A percentile compares a stretch with the other conserved stretches of the same genome.
These are phyloP conservation scores for Prietella phreatophila DNA, from an alignment of 2,113 vertebrate species.

Conservation along the genomic window DNA sequence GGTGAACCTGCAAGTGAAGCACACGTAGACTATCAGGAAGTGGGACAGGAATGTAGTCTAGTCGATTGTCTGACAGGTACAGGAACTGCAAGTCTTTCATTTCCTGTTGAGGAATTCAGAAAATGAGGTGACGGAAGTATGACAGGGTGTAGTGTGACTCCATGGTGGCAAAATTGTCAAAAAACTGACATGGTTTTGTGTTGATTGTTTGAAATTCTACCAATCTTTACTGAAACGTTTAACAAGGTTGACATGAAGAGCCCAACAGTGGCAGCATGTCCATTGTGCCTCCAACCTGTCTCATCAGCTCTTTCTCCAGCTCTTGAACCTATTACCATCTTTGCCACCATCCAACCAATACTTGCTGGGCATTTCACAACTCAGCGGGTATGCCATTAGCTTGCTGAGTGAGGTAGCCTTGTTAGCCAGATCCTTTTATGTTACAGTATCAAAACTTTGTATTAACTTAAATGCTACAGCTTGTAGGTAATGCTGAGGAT, in stretches of 20 bases:
- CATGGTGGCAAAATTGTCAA: neutral
- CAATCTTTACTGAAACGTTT: neutral
- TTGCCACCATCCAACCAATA: neutral
- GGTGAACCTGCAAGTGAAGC: slow-evolving; percentile 79
- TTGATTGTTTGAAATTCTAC: neutral
- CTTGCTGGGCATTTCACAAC: neutral
- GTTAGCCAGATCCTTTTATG: neutral
- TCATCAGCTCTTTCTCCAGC: neutral
- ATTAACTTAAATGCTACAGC: neutral
- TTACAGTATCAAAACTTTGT: neutral
- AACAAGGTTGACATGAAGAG: neutral
- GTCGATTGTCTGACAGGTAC: slow-evolving; percentile 76
- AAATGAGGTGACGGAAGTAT: slow-evolving; percentile 1
- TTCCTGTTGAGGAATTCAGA: slow-evolving; percentile 62
- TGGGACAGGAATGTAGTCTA: slow-evolving; percentile 72
- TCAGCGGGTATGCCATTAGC: neutral
- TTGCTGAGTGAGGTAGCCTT: neutral
- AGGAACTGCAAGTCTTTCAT: slow-evolving; percentile 78
- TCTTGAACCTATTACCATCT: neutral
- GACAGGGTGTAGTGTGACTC: neutral
- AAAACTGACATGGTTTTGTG: neutral
- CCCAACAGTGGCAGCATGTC: neutral
- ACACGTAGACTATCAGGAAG: slow-evolving; percentile 75
- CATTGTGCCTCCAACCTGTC: neutral
- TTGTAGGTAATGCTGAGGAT: neutral